Percentiles rank a stretch among this genome's conserved stretches.
These are phyloP conservation scores for Porites rus DNA, from an alignment of 92 coral and sea anemone genomes.

Conservation along the genomic window DNA sequence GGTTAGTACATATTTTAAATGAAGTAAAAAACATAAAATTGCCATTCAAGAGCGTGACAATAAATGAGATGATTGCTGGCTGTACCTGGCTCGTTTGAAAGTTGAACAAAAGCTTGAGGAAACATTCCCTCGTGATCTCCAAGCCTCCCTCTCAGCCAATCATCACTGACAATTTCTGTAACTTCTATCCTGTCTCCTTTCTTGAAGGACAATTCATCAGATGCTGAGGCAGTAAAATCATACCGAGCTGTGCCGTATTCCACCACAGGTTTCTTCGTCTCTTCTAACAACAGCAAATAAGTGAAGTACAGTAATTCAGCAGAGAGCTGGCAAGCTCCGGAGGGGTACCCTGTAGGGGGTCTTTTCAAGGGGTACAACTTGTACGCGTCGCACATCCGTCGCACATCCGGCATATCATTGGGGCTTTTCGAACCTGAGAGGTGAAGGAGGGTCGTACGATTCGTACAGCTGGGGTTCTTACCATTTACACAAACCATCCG, in stretches of 20 bases:
- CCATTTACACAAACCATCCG: no score
- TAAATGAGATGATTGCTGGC: background rate
- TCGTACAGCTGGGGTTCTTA: no score
- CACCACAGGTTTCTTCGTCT: slow-evolving; percentile 13
- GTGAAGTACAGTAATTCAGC: background rate
- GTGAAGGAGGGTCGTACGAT: no score
- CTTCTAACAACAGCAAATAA: background rate
- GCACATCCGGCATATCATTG: no score
- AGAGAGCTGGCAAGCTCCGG: background rate
- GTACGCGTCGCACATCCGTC: no score
- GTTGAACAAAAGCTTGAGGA: slow-evolving; percentile 81
- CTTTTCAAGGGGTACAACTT: no score
- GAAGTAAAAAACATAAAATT: no score
- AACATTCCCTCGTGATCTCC: slow-evolving; percentile 82
- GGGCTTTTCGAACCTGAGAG: no score
- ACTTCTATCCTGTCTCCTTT: slow-evolving; percentile 81
- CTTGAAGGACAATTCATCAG: slow-evolving; percentile 78
- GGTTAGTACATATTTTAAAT: no score
- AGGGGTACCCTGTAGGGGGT: no score
- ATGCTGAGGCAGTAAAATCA: slow-evolving; percentile 75
- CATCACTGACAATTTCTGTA: slow-evolving; percentile 78
- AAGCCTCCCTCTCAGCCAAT: slow-evolving; percentile 90
- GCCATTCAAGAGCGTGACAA: no score
- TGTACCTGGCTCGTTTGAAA: slow-evolving; percentile 17
- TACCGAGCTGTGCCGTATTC: slow-evolving; percentile 74